Base-by-base conservation (phyloP, 2,113 vertebrate species). In the Peromyscus californicus region DNA sequence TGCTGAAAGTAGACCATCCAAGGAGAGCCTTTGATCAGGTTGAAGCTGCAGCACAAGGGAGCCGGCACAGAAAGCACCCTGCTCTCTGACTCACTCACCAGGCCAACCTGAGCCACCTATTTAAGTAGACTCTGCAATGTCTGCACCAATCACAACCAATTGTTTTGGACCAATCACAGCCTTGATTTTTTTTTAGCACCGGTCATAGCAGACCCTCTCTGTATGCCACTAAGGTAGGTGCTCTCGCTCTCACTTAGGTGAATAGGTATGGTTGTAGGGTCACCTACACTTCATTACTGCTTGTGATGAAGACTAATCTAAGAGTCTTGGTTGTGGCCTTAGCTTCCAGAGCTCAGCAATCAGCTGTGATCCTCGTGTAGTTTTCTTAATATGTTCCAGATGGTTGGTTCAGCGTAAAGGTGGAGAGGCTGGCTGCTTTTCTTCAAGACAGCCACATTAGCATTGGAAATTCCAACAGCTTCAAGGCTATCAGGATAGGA, bases 191-290 rank as follows among this genome's bases (percentile, higher is more conserved):
- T 54, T 86, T 51, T 74, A 74, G 86, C 22, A 74, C 22, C 7
- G 2, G 2, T 11, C 36, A 72, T 10, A 42, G 22, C 7, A 19
- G 6, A 1, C 1, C 11, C 33, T 51, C 13, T 21, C 21, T 48
- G 13, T 57, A 26, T n/a, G 67, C 48, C 13, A 57, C 11, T 22
- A 39, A 26, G 36, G 7, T 16, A 5, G 31, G 1, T 67, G 67
- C 1, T 57, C 48, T 54, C 0, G 0, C 33, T 72, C 48, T 39
- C 51, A 39, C 13, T 9, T 4, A 29, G 33, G 15, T 39, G 48
- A 21, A 16, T 48, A 26, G 39, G 12, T 33, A 26, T 16, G 1
- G 33, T 16, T 72, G 7, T 21, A 26, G 11, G 19, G 33, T 39
- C 21, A 72, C 48, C 24, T 16, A 31, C 12, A 70, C 0, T 13